Percentiles rank a stretch among this genome's conserved stretches.
Evolutionary conservation across 2,113 vertebrate species (phyloP).

Genomic region (Lampris incognitus): DNA sequence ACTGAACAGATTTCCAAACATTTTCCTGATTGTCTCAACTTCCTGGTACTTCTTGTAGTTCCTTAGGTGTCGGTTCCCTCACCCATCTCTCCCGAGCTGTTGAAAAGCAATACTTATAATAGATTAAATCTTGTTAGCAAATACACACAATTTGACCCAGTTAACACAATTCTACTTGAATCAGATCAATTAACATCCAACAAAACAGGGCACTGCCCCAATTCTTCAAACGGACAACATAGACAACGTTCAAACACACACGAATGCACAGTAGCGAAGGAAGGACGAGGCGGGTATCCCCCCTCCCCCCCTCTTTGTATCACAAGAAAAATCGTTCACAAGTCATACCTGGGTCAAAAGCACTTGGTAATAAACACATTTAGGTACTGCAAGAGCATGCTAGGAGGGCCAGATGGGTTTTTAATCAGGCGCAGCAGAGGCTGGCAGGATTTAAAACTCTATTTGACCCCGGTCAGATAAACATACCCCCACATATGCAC

Average conservation of each 20-base stretch:
- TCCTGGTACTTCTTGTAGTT: not conserved
- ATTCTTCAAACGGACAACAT: constrained; percentile 57
- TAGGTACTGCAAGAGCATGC: constrained; percentile 16
- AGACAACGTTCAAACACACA: constrained; percentile 49
- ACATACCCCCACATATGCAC: constrained; percentile 21
- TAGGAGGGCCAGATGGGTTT: constrained; percentile 40
- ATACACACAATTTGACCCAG: constrained; percentile 38
- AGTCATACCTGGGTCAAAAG: constrained; percentile 20
- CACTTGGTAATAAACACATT: constrained; percentile 33
- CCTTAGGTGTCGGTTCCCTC: too few species aligned
- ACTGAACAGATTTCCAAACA: not conserved
- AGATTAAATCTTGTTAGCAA: constrained; percentile 12
- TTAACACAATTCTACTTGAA: constrained; percentile 45
- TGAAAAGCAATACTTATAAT: too few species aligned
- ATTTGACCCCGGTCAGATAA: constrained; percentile 7
- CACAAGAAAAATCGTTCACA: constrained; percentile 6
- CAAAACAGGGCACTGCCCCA: constrained; percentile 54
- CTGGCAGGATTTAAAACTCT: constrained; percentile 44
- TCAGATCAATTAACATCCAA: constrained; percentile 45
- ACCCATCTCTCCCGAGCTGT: too few species aligned
- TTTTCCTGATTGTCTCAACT: constrained; percentile 32
- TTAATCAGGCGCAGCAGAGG: constrained; percentile 12
- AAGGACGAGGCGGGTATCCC: constrained; percentile 10
- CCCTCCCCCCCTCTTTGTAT: constrained; percentile 11
- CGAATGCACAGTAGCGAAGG: constrained; percentile 38